Conservation (phyloP, 1,140 invertebrate species). For the Drosophila tropicalis region DNA sequence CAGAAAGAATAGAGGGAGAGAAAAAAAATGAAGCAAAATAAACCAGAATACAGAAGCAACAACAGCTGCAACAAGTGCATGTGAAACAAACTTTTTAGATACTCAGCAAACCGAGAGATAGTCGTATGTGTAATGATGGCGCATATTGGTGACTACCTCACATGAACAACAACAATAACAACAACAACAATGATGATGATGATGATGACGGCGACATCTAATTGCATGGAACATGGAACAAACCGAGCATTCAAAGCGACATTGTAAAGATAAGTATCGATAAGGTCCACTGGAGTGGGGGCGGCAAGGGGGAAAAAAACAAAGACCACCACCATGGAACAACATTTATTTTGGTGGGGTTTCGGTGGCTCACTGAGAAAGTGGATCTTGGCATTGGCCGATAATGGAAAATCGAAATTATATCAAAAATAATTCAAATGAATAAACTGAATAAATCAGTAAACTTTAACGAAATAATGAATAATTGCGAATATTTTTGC, state of each 20-base stretch:
- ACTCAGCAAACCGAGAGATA: not conserved
- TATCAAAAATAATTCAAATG: no score
- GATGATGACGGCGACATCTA: not conserved
- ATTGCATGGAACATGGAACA: conserved; percentile 6
- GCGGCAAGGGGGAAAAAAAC: not conserved
- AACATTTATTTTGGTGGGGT: not conserved
- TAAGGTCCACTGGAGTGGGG: not conserved
- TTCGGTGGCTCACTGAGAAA: not conserved
- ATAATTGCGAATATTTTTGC: no score
- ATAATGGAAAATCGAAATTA: no score
- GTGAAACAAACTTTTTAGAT: conserved; percentile 61
- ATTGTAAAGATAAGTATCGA: conserved; percentile 1
- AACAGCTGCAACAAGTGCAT: conserved; percentile 62
- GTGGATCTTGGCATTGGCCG: not conserved
- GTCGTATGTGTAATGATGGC: not conserved
- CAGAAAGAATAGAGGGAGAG: no score
- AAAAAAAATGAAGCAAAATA: conserved; percentile 11
- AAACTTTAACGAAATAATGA: no score
- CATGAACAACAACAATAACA: not conserved
- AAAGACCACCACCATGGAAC: not conserved
- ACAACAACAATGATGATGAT: not conserved
- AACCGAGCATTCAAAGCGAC: not conserved
- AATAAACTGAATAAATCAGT: no score
- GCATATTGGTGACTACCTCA: conserved; percentile 9
- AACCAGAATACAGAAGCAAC: conserved; percentile 22